These are phyloP conservation scores for Micronycteris hirsuta DNA, from an alignment of 2,113 vertebrate genomes.

Conservation along the genomic window DNA sequence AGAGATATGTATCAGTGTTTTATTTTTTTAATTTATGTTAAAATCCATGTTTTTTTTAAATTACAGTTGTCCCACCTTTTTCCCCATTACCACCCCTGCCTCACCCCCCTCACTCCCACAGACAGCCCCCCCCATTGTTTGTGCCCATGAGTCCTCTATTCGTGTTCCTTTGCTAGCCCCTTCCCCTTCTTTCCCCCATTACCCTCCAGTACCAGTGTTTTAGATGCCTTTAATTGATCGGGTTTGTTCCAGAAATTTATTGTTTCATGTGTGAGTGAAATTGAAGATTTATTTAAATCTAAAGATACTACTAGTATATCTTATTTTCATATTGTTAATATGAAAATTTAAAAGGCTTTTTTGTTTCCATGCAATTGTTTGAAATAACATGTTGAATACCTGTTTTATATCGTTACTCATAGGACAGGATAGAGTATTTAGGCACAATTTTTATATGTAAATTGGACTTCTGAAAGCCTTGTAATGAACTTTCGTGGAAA, in stretches of 20 bases:
- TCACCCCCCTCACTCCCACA: too few relatives aligned
- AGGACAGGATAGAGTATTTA: not conserved
- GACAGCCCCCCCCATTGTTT: too few relatives aligned
- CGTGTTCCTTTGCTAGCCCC: too few relatives aligned
- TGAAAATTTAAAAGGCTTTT: not conserved
- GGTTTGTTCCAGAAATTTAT: slow-evolving; percentile 13
- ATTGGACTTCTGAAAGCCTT: not conserved
- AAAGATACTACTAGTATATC: not conserved
- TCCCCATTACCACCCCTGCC: too few relatives aligned
- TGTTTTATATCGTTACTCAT: not conserved
- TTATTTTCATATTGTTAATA: slow-evolving; percentile 7
- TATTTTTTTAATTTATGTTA: not conserved
- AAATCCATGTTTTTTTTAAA: too few relatives aligned
- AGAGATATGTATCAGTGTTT: not conserved
- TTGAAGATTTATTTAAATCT: not conserved
- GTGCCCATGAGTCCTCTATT: too few relatives aligned
- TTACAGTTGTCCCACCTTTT: too few relatives aligned
- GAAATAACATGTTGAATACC: not conserved
- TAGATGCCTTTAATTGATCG: not conserved
- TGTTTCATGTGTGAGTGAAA: not conserved
- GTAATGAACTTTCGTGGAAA: not conserved
- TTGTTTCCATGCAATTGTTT: not conserved
- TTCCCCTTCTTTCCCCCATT: too few relatives aligned
- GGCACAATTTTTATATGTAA: not conserved
- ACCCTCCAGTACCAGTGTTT: not conserved